Evolutionary conservation across 30 jellyfish, hydroid and myxozoan genomes (phyloP), one percentile per base, ranked within the genome.

Genomic region (Aurelia aurita): DNA sequence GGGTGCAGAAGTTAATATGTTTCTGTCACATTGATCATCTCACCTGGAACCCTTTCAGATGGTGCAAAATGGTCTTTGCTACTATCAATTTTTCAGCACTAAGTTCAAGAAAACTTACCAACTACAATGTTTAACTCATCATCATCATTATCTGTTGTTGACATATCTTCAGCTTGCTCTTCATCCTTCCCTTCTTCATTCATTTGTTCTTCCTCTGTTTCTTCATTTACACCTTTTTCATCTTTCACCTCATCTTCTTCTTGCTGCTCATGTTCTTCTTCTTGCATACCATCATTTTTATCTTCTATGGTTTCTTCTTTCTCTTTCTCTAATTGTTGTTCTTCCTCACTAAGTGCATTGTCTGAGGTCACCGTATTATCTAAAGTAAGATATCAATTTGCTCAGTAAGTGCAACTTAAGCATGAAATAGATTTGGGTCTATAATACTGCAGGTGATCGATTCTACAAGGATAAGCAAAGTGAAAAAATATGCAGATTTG

Each of bases 161-260:
- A 16, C 9, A 16, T 64, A 46, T 71, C 31, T 11, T 71, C 84
- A 3, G 12, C 3, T n/a, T 16, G 21, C 69, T 39, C 46, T 18
- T 71, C 84, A 20, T 46, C 69, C 6, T 71, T 44, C 21, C 16
- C 69, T 71, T 71, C 84, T 20, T 39, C 69, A 71, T 18, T 71
- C 0, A 16, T 54, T 64, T 22, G 22, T 18, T 64, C 23, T 26
- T 26, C 51, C n/a, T 16, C 9, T 23, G 76, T 23, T 19, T 35
- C 84, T 23, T 71, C 84, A 2, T 29, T 22, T 35, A 0, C 13
- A 39, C 9, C 16, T 60, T 19, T 16, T 14, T 15, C 34, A 43
- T 15, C 71, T 16, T 43, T 22, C 29, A 18, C 81, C 22, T 78
- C 74, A 13, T 18, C 44, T 9, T 55, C 74, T 2, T 16, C 66